Evolutionary conservation across 2,888 invertebrate genomes (phyloP).

Genomic region (Auanema sp.): DNA sequence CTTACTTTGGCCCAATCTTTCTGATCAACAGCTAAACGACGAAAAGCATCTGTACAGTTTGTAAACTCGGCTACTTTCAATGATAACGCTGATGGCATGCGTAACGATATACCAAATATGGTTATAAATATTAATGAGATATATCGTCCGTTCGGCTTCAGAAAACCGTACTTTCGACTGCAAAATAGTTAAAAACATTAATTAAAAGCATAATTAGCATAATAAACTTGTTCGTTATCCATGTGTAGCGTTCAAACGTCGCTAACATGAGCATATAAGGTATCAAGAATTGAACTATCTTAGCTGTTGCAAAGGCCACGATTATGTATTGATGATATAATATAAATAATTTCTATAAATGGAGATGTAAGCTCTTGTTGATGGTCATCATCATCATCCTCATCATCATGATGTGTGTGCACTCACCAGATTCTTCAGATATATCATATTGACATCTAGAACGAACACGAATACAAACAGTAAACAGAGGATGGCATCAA

Average conservation of each 20-base stretch:
- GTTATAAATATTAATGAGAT: conserved; percentile 38
- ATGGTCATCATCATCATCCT: too few species aligned
- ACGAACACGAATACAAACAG: conserved; percentile 52
- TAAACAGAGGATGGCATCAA: conserved; percentile 47
- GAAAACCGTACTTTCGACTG: conserved; percentile 34
- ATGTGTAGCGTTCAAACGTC: conserved; percentile 49
- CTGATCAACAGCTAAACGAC: conserved; percentile 45
- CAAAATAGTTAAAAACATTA: conserved; percentile 8
- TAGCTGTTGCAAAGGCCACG: conserved; percentile 29
- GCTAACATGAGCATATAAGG: conserved; percentile 53
- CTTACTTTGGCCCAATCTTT: conserved; percentile 48
- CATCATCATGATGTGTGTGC: too few species aligned
- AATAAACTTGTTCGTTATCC: conserved; percentile 47
- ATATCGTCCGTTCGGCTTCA: conserved; percentile 34
- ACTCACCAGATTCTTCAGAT: conserved; percentile 43
- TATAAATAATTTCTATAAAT: conserved; percentile 47
- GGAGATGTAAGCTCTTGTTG: too few species aligned
- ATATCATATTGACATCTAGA: conserved; percentile 50
- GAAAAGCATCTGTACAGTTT: conserved; percentile 45
- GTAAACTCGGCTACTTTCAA: conserved; percentile 39
- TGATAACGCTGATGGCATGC: conserved; percentile 38
- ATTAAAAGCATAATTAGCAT: background rate
- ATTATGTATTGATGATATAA: conserved; percentile 52
- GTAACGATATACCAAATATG: conserved; percentile 26
- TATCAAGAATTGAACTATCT: conserved; percentile 49